Evolutionary conservation across 35 echinoderm and acorn worm genomes (phyloP).

Genomic region (Anneissia japonica): DNA sequence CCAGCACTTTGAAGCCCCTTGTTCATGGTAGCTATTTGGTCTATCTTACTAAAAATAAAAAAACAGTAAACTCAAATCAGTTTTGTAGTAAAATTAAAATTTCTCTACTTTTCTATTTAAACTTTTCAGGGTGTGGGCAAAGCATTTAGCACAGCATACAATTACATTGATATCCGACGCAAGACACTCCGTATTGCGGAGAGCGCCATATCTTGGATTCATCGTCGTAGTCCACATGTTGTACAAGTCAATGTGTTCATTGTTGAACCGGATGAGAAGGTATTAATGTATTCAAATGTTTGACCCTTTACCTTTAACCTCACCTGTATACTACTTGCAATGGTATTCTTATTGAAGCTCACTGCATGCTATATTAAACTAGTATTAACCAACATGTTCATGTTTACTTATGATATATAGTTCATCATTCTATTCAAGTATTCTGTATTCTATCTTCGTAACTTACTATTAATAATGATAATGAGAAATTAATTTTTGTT

Average conservation of each 20-base stretch:
- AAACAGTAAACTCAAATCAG: not conserved
- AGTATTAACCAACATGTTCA: too few relatives aligned
- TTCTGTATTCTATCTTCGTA: too few relatives aligned
- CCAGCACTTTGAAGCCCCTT: too few relatives aligned
- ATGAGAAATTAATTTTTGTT: too few relatives aligned
- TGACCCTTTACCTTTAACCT: not conserved
- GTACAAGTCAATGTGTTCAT: slow-evolving; percentile 85
- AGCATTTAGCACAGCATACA: slow-evolving; percentile 73
- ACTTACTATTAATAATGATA: too few relatives aligned
- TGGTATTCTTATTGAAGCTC: not conserved
- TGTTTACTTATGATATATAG: too few relatives aligned
- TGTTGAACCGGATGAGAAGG: slow-evolving; percentile 99
- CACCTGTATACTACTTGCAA: not conserved
- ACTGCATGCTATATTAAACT: too few relatives aligned
- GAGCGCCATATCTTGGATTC: slow-evolving; percentile 97
- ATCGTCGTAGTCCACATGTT: slow-evolving; percentile 83
- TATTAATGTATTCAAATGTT: not conserved
- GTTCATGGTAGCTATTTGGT: not conserved
- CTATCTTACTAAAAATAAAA: not conserved
- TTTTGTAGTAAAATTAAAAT: not conserved
- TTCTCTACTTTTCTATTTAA: not conserved
- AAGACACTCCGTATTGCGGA: slow-evolving; percentile 95
- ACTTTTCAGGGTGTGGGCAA: slow-evolving; percentile 79
- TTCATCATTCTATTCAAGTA: too few relatives aligned
- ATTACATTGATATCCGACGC: slow-evolving; percentile 88